These are phyloP conservation scores for Psilopsiagon aymara DNA, from an alignment of 2,113 vertebrate species.

Conservation along the genomic window DNA sequence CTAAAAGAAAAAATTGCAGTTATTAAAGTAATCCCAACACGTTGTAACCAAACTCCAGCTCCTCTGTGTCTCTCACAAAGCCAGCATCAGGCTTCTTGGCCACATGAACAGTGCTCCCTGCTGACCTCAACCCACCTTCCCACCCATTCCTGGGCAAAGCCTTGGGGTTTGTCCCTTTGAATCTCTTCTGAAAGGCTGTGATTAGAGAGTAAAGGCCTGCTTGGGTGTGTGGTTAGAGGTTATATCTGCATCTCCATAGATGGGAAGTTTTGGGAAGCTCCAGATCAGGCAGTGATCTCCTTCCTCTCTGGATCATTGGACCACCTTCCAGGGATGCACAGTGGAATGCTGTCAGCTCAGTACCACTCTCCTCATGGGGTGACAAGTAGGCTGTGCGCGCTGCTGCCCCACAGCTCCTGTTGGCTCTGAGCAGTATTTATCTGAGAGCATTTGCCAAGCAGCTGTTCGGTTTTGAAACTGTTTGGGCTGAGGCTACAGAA, in stretches of 20 bases:
- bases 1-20: conserved; percentile 1
- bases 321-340: not conserved
- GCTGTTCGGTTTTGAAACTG: not conserved
- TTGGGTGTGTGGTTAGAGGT: not conserved
- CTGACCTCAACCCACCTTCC: not conserved
- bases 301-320: not conserved
- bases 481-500: not conserved
- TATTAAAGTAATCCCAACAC: not conserved
- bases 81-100: not conserved
- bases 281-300: rapidly evolving
- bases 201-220: not conserved
- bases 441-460: not conserved
- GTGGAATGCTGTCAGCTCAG: not conserved
- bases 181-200: not conserved
- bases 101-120: not conserved
- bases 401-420: not conserved
- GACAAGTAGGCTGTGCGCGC: rapidly evolving
- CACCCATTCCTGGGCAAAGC: rapidly evolving
- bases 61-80: not conserved
- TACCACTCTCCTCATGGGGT: rapidly evolving
- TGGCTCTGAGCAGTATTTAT: not conserved
- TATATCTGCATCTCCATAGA: rapidly evolving
- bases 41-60: not conserved
- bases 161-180: not conserved
- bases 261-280: rapidly evolving